phyloP scores from a whole-genome alignment of 2,797 vertebrate genomes.

The Bradypodion ventrale region DNA sequence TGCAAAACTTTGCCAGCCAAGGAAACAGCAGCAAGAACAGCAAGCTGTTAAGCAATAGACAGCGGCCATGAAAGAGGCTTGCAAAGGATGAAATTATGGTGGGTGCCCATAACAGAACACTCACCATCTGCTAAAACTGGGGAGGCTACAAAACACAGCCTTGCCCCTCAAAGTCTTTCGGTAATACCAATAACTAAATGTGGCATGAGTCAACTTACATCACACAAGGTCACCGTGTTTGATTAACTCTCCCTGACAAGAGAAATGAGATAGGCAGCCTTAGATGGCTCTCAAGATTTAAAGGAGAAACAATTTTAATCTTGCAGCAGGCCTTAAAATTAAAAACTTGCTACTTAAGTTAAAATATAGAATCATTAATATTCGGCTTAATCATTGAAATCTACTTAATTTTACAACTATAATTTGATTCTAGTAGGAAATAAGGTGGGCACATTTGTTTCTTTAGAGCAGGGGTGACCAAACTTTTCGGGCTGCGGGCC shows the following conservation, averaged over 20 bases:
- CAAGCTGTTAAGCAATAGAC: conserved; percentile 34
- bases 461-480: no score
- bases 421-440: neutral
- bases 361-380: conserved; percentile 45
- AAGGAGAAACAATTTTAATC: neutral
- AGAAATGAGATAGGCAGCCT: conserved; percentile 24
- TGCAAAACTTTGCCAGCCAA: neutral
- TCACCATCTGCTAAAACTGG: neutral
- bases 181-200: conserved; percentile 1
- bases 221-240: neutral
- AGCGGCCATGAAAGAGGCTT: neutral
- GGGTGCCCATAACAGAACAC: conserved; percentile 15
- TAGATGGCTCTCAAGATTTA: accelerated
- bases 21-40: neutral
- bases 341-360: neutral
- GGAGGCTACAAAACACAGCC: conserved; percentile 24
- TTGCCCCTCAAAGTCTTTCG: conserved; percentile 15
- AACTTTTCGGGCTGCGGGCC: no score
- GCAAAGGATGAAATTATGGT: neutral
- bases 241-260: neutral
- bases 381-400: neutral
- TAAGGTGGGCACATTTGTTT: neutral
- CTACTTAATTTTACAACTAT: no score
- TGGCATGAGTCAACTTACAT: neutral
- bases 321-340: neutral